These are phyloP conservation scores for Amyelois transitella DNA, from an alignment of 1,140 invertebrate genomes.

Conservation along the genomic window DNA sequence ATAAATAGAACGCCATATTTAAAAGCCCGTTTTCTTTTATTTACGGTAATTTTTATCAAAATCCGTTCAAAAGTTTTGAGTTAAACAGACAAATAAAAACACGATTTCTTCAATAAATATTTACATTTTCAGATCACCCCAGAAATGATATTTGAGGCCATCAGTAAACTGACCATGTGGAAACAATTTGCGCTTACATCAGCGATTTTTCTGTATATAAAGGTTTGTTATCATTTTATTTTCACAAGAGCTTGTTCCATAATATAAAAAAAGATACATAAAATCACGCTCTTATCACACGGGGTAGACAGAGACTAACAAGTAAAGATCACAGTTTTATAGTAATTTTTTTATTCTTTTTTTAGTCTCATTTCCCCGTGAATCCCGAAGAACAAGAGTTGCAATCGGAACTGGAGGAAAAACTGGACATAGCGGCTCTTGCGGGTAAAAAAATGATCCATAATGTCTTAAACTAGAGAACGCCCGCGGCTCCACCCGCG, in stretches of 20 bases:
- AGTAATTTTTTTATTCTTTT: conserved; percentile 9
- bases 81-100: background rate
- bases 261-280: background rate
- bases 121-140: conserved; percentile 27
- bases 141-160: conserved; percentile 38
- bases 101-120: background rate
- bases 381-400: conserved; percentile 17
- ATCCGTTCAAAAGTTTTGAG: too few species aligned
- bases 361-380: conserved; percentile 40
- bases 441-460: conserved; percentile 17
- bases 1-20: too few species aligned
- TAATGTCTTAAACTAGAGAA: background rate
- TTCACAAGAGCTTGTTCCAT: background rate
- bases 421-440: conserved; percentile 32
- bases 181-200: conserved; percentile 22
- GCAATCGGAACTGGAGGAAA: conserved; percentile 26
- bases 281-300: too few species aligned
- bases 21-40: too few species aligned
- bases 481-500: too few species aligned
- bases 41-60: too few species aligned
- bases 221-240: conserved; percentile 15
- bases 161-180: conserved; percentile 35
- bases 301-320: too few species aligned
- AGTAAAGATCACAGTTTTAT: too few species aligned
- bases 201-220: conserved; percentile 26